Evolutionary conservation across 2,888 invertebrate genomes (phyloP), one percentile per base, ranked within the genome.

Genomic region (Strigamia crassipes): DNA sequence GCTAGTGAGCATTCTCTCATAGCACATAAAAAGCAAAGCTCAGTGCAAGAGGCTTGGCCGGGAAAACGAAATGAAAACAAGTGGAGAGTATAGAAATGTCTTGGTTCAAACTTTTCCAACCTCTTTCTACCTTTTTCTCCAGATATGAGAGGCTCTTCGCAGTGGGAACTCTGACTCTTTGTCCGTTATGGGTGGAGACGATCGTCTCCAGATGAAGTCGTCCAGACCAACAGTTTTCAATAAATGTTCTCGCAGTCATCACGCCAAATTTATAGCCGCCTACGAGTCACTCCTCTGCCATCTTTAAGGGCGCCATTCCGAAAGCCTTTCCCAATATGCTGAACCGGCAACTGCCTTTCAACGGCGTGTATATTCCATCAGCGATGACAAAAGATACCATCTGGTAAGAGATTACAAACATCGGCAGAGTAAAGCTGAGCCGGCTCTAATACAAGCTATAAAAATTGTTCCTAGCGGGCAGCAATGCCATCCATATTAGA

Each of bases 151-250:
- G 42, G 6, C 61, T 23, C 61, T 61, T 61, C 61, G 6, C 61
- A 23, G 61, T 61, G 61, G 61, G 61, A 61, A 18, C 61, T 61
- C 61, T 46, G 61, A 61, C 61, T 61, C 61, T 61, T 61, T 18
- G 61, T 61, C 61, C 61, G 18, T 61, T 61, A 61, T 21, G 61
- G 61, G 61, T 21, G 61, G n/a, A 61, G 61, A 61, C 61, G 61
- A 61, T 61, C 61, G 61, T 61, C 61, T 61, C 61, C 61, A 61
- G 61, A 61, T 61, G 61, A 61, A 61, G 61, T 61, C 61, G 61
- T 61, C 61, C 61, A 61, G 61, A 61, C 61, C 61, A 61, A 61
- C 61, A 61, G 61, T 61, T 61, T 61, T 61, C 61, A 61, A 61
- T 61, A 61, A 61, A 61, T 61, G 61, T 61, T 61, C 61, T 61